Conservation (phyloP, 2,888 invertebrate species). For the Pasiphila rectangulata region DNA sequence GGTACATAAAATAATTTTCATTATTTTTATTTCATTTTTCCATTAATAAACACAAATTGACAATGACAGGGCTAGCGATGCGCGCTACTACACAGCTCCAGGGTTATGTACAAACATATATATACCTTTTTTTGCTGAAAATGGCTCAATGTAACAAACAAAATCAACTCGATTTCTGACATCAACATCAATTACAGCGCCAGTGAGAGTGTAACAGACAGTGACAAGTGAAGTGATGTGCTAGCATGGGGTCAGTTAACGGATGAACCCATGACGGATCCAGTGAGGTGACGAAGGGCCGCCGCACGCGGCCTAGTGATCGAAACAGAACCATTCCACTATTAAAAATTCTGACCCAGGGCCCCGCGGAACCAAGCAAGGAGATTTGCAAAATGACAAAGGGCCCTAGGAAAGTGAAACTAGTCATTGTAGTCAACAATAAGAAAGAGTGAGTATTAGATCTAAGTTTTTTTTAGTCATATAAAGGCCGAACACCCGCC, state of each 20-base stretch:
- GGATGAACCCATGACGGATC: slow-evolving; percentile 47
- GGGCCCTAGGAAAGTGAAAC: slow-evolving; percentile 81
- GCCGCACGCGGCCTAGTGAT: slow-evolving; percentile 61
- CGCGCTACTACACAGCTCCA: no score
- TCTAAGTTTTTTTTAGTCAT: slow-evolving; percentile 18
- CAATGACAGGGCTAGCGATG: no score
- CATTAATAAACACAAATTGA: no score
- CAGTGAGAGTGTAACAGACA: slow-evolving; percentile 22
- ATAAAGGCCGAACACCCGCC: no score
- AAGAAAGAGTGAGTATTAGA: slow-evolving; percentile 77
- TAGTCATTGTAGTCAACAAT: slow-evolving; percentile 82
- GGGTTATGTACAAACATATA: no score
- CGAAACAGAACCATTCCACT: slow-evolving; percentile 72
- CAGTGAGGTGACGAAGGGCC: slow-evolving; percentile 64
- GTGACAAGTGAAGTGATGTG: slow-evolving; percentile 35
- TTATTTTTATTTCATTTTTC: no score
- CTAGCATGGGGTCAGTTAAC: slow-evolving; percentile 46
- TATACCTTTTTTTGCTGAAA: no score
- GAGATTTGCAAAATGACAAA: slow-evolving; percentile 80
- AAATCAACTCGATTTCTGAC: slow-evolving; percentile 44
- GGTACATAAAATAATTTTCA: no score
- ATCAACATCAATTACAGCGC: slow-evolving; percentile 12
- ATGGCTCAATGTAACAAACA: slow-evolving; percentile 21
- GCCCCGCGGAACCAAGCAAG: slow-evolving; percentile 70
- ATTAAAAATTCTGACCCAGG: slow-evolving; percentile 75